These are phyloP conservation scores for Bombus waltoni DNA, from an alignment of 1,140 invertebrate species.

Conservation along the genomic window DNA sequence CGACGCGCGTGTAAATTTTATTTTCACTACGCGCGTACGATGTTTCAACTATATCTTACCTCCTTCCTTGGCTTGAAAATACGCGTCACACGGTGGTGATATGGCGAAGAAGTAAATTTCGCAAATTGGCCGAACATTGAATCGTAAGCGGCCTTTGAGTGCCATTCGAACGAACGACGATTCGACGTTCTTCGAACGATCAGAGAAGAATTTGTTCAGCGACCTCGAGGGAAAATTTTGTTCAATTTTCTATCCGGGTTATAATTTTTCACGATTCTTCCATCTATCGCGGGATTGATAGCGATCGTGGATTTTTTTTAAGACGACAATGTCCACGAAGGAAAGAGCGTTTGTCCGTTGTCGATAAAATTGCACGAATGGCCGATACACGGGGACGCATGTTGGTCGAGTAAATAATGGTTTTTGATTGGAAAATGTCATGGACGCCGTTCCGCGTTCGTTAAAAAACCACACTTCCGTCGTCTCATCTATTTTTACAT, in stretches of 20 bases:
- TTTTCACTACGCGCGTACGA: too few species aligned
- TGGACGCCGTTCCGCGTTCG: conserved; percentile 35
- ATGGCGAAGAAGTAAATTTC: too few species aligned
- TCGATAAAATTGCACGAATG: neutral
- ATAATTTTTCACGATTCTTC: neutral
- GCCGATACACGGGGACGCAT: neutral
- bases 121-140: too few species aligned
- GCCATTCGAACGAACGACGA: too few species aligned
- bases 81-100: too few species aligned
- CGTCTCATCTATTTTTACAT: conserved; percentile 36
- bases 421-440: conserved; percentile 13
- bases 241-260: neutral
- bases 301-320: neutral
- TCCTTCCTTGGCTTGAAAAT: neutral
- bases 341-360: neutral
- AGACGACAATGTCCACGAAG: neutral
- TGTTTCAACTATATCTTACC: neutral
- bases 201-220: too few species aligned
- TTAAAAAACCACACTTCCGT: conserved; percentile 37
- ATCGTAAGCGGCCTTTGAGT: too few species aligned
- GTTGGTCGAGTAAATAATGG: conserved; percentile 53
- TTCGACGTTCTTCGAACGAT: too few species aligned
- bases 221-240: neutral
- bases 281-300: neutral
- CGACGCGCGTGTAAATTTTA: neutral